A percentile compares a stretch with the other conserved stretches of the same genome.
Conservation (phyloP, 1,140 invertebrate genomes). For the Lamellibrachia luymesi region DNA sequence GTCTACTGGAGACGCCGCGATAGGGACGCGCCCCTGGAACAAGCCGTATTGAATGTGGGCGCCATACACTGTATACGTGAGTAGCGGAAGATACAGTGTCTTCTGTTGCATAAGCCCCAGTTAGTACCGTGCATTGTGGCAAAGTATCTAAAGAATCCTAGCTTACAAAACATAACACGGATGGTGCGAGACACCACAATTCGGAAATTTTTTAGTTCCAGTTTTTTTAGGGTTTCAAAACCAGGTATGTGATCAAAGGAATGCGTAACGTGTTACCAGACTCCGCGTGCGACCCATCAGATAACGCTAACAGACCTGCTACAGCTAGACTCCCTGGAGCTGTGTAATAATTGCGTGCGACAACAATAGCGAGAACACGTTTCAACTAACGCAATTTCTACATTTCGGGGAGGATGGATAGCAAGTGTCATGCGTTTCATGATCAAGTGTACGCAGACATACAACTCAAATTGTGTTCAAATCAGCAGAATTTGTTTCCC, state of each 20-base stretch:
- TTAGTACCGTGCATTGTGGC: background rate
- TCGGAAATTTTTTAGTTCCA: background rate
- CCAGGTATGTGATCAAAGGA: background rate
- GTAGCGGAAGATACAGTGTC: background rate
- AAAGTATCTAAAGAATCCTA: background rate
- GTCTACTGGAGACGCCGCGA: background rate
- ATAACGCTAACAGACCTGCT: background rate
- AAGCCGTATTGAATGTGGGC: background rate
- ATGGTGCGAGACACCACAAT: background rate
- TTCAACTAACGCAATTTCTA: background rate
- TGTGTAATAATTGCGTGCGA: background rate
- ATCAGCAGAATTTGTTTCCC: background rate
- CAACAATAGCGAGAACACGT: background rate
- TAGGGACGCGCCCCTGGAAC: background rate
- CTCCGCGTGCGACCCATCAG: background rate
- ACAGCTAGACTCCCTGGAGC: background rate
- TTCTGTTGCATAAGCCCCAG: background rate
- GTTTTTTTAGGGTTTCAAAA: background rate
- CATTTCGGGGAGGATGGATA: background rate
- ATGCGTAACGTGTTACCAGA: background rate
- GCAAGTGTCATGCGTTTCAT: background rate
- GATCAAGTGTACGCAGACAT: no score
- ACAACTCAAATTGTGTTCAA: no score
- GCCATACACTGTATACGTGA: background rate
- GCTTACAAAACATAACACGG: background rate